Evolutionary conservation across 2,113 vertebrate species (phyloP), one percentile per base, ranked within the genome.

Genomic region (Ardeotis arabs): DNA sequence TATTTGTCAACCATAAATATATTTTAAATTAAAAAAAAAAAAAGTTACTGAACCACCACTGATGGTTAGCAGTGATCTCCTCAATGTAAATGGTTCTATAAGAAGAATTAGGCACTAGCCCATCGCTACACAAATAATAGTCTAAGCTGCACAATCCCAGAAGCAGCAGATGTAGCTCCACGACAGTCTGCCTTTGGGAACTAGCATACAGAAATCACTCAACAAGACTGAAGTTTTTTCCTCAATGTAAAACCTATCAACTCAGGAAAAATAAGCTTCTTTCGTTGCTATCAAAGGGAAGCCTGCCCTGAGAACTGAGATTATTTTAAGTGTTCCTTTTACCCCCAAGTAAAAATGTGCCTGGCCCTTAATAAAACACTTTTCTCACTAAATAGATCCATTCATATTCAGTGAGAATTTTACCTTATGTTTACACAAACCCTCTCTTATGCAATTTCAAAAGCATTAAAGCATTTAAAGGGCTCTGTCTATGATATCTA

Each of bases 231-330:
- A 93, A 81, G 44, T 8, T 63, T 29, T 45, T 55, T 79, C 33
- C 67, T 92, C 47, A 81, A 18, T 68, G 64, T 15, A 63, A 92
- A 91, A 80, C 14, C 49, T 53, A 75, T 49, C 49, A 86, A 5
- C 37, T 27, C 7, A 16, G 15, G 31, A 25, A 63, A 88, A 93
- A 86, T 17, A 75, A 45, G 62, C 53, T 89, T 14, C 52, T 72
- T 89, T 84, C 89, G 73, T 72, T 87, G 68, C 33, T 70, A 59
- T 74, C 83, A 93, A 96, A 93, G 29, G 23, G 85, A 94, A 93
- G 56, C 28, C 35, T 68, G 39, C 52, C 28, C 90, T 5, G 4
- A 89, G 52, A 94, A n/a, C 29, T 28, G 21, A 74, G 63, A 80
- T 64, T 88, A 67, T 84, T 93, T 87, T 74, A 84, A 67, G 75